Base-by-base conservation (phyloP, 2,113 vertebrate species). In the Neogobius melanostomus region DNA sequence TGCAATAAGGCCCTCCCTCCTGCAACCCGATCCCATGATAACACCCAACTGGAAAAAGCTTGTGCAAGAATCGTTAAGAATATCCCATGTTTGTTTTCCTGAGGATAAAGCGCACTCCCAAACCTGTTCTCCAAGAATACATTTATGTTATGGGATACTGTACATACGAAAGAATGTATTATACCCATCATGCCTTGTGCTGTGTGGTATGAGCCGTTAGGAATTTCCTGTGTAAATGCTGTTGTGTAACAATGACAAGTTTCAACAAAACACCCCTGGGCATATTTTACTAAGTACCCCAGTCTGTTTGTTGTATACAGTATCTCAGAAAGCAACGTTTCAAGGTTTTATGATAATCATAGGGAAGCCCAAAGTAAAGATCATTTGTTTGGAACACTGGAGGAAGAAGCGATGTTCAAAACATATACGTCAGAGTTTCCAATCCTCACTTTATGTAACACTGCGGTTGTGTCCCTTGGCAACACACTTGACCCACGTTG, bases 191-290 rank as follows among this genome's bases (percentile, higher is more conserved):
- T 21, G 57, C n/a, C 6, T 21, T 8, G 49, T 63, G 36, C 46
- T 46, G 53, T 36, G 53, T 49, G 66, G n/a, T 51, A 36, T 71
- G 44, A 14, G 10, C 15, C 44, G 11, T 21, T 51, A 45, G 15
- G 11, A 6, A 56, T 17, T 61, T 12, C 14, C n/a, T 64, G 59
- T 76, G 16, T 64, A 8, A 67, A 12, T 44, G 53, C 21, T 11
- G 28, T 79, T 85, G 70, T 68, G 72, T 71, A 75, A 84, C 11
- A 36, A 16, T 36, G 51, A 66, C 78, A 66, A 74, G 76, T 79
- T 36, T 6, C 43, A 46, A 65, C 79, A 71, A 48, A n/a, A 71
- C 5, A 42, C 70, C 28, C 56, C 8, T 36, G 6, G 36, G 12
- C 56, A 42, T 42, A 7, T 59, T 14, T 59, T 0, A 5, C 11